phyloP scores from a whole-genome alignment of 2,113 vertebrate species.

The Panthera leo region DNA sequence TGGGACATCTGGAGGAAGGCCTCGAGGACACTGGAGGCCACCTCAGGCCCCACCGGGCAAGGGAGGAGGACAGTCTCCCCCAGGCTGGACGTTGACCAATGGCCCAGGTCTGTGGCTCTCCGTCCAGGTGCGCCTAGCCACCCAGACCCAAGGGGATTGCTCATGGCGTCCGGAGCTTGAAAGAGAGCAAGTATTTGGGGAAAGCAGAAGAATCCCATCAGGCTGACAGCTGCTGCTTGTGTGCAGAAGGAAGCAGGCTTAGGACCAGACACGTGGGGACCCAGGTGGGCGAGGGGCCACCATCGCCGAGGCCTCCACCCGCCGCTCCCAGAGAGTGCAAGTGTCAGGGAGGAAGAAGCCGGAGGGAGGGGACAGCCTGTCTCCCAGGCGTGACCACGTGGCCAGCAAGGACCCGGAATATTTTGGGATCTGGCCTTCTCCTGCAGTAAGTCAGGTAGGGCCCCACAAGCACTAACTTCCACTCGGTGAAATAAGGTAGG shows the following conservation, averaged over 20 bases:
- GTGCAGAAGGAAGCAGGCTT: not conserved
- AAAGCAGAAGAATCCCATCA: not conserved
- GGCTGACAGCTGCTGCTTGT: not conserved
- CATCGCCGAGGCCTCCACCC: not conserved
- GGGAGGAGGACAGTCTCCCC: not conserved
- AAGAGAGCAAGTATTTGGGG: not conserved
- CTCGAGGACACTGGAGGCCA: not conserved
- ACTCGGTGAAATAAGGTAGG: not conserved
- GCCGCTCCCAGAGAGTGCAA: rapidly evolving
- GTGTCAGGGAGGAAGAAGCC: not conserved
- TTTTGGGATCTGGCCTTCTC: not conserved
- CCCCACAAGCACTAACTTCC: too few species aligned
- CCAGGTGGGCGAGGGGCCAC: not conserved
- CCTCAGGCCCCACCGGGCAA: not conserved
- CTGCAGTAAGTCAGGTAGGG: not conserved
- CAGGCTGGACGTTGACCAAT: not conserved
- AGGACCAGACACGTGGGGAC: not conserved
- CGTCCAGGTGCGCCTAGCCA: not conserved
- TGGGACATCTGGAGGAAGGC: not conserved
- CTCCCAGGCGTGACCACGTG: too few species aligned
- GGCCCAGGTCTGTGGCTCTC: too few species aligned
- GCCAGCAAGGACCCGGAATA: not conserved
- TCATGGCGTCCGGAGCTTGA: not conserved
- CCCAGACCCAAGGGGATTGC: not conserved
- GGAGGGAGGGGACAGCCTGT: rapidly evolving